Conservation (phyloP, 64 coral and sea anemone species). For the Anthopleura sola region DNA sequence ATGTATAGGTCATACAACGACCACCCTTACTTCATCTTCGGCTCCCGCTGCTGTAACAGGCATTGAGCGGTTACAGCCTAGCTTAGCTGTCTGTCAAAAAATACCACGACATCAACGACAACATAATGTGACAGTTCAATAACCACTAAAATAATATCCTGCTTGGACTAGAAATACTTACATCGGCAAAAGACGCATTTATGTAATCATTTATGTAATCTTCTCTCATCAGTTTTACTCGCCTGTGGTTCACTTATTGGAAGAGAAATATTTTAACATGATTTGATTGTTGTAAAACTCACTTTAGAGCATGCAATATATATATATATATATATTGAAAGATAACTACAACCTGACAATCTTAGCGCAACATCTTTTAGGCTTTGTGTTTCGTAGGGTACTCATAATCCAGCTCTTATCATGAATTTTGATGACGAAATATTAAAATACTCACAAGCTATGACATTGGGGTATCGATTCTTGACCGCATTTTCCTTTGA, state of each 20-base stretch:
- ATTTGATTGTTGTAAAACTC: no score
- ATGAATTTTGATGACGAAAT: neutral
- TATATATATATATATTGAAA: no score
- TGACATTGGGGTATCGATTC: neutral
- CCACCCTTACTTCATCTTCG: no score
- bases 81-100: neutral
- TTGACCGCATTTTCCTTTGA: neutral
- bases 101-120: neutral
- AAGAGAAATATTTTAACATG: neutral
- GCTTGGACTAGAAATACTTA: constrained; percentile 12
- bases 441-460: neutral
- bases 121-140: neutral
- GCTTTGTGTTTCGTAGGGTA: neutral
- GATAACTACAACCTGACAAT: no score
- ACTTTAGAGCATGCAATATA: no score
- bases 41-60: no score
- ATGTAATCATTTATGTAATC: constrained; percentile 19
- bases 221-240: neutral
- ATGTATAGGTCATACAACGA: no score
- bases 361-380: no score
- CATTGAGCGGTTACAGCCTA: no score
- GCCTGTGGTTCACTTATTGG: neutral
- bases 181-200: constrained; percentile 42
- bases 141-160: no score
- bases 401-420: neutral